phyloP scores from a whole-genome alignment of 2,113 vertebrate species.

The Hydropotes inermis region DNA sequence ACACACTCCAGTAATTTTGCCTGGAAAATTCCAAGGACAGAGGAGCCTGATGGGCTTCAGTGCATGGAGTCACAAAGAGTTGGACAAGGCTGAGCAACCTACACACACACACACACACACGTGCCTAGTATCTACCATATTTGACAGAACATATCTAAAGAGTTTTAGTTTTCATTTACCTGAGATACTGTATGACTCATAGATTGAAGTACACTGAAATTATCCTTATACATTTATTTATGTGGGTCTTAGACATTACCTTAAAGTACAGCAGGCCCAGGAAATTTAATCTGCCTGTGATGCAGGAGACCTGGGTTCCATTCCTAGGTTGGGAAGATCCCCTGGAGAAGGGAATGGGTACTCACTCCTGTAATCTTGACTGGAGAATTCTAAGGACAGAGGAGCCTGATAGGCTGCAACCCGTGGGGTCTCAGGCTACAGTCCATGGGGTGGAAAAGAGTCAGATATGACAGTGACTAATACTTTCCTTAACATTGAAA shows the following conservation, averaged over 20 bases:
- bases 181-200: fast-evolving
- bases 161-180: neutral
- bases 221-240: neutral
- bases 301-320: neutral
- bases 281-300: neutral
- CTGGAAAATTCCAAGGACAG: neutral
- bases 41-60: neutral
- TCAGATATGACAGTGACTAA: fast-evolving
- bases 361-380: neutral
- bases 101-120: neutral
- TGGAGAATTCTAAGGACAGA: neutral
- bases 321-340: neutral
- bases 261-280: neutral
- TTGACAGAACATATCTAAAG: neutral
- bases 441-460: neutral
- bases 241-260: neutral
- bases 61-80: neutral
- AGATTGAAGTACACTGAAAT: neutral
- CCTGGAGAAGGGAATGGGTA: neutral
- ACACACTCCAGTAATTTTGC: neutral
- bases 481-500: neutral
- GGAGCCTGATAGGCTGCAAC: neutral
- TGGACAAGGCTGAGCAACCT: neutral
- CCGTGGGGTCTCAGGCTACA: neutral
- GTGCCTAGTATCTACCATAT: neutral